Evolutionary conservation across 2,113 vertebrate genomes (phyloP).

Genomic region (Ptilorrhoa leucosticta): DNA sequence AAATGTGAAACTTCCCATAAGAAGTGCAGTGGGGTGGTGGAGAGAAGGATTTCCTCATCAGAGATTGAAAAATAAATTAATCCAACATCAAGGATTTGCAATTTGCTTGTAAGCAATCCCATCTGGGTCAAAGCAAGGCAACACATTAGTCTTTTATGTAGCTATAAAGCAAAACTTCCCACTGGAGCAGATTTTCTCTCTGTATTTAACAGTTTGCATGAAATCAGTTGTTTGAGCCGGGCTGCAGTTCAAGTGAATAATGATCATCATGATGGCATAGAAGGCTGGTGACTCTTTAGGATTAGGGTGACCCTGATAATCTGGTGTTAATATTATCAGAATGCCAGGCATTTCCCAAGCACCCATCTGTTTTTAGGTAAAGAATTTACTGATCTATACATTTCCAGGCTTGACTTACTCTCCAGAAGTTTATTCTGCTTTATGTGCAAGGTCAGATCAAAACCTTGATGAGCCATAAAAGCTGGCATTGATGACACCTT

Average conservation of each 20-base stretch:
- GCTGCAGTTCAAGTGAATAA: neutral
- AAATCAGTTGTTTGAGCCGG: neutral
- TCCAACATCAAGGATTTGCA: neutral
- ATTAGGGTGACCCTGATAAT: neutral
- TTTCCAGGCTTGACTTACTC: neutral
- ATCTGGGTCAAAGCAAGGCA: neutral
- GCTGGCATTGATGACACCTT: neutral
- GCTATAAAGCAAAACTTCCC: neutral
- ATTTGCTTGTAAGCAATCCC: neutral
- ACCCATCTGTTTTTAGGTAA: neutral
- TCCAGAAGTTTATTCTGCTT: neutral
- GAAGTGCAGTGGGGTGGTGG: rapidly evolving
- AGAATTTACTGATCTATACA: neutral
- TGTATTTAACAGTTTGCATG: neutral
- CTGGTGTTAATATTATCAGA: neutral
- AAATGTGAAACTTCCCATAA: neutral
- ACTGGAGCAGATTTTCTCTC: neutral
- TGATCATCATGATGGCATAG: neutral
- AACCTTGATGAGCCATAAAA: neutral
- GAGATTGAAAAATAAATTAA: neutral
- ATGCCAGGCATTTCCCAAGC: neutral
- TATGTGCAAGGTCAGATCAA: neutral
- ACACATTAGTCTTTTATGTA: neutral
- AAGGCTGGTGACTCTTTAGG: neutral
- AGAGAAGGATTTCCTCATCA: neutral